Evolutionary conservation across 2,888 invertebrate genomes (phyloP), one percentile per base, ranked within the genome.

Genomic region (Antheraea yamamai): DNA sequence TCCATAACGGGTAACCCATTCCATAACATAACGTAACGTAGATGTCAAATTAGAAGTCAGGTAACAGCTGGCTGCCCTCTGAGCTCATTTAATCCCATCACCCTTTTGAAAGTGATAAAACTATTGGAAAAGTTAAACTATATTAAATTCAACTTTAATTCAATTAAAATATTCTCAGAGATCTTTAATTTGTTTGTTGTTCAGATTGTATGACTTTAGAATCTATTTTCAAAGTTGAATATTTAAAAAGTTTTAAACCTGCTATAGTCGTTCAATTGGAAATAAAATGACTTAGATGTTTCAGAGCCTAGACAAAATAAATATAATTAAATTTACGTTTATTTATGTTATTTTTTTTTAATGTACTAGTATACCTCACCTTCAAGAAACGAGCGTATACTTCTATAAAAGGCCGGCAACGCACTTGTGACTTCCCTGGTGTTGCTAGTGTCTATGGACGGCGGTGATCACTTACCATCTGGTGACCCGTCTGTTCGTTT

Each of bases 11-110:
- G 30, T 30, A 30, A 30, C 30, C 30, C 30, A 30, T 30, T 30
- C 30, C 30, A 30, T 3, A 3, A 30, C 30, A 30, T 30, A 30
- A 30, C 30, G 30, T 30, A 30, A 30, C 30, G 30, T 23, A 23
- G 23, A 66, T 12, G 18, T 26, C 26, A 16, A 30, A 66, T 26
- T 26, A 30, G 30, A 66, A 30, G 18, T 66, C 30, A 4, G 18
- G 12, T 10, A 66, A 30, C 64, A 66, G 10, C 14, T 66, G 30
- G 26, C 26, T 30, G 14, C 16, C 30, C 3, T 16, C 10, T 14
- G 12, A 30, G 12, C 64, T 26, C 16, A 77, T 78, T 76, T 76
- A 78, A 75, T 73, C 75, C 68, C n/a, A 72, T 71, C n/a, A 39
- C 20, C 70, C 70, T 39, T 70, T 20, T 39, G 7, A 70, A 70